Evolutionary conservation across 2,797 vertebrate genomes (phyloP), one percentile per base, ranked within the genome.

Genomic region (Hyperoplus lanceolatus): DNA sequence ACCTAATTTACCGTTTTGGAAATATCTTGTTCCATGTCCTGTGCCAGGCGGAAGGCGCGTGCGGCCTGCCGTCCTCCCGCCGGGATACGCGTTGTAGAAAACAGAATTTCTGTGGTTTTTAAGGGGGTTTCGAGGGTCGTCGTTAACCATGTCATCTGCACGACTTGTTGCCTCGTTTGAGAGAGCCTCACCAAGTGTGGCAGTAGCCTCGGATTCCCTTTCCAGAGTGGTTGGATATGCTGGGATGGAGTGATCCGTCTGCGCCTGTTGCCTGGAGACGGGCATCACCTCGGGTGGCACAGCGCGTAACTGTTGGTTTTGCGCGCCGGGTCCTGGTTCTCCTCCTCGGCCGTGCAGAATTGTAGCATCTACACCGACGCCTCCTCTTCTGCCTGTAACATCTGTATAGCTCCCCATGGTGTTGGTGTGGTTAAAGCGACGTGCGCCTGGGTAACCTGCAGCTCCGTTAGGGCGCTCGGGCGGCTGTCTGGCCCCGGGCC

Each of bases 1-100:
- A 48, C 38, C 68, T 46, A n/a, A 77, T 90, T 93, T 66, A 96
- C 96, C 96, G 7, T 96, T 94, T 46, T 96, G 96, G 83, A 96
- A 97, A 84, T 93, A 95, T 74, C 92, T 90, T 9, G 95, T 96
- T 42, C 95, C 95, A 11, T 93, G 81, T 1, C 96, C 96, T 5
- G 94, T 83, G 50, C 92, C 90, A 8, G 94, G 93, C 0, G 93
- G 93, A 48, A 87, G 90, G 15, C 73, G 93, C 3, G 90, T 59
- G 15, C 89, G 89, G 7, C 59, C 65, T 38, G 9, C 69, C 68
- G 90, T 18, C 43, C 90, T 86, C 36, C 90, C 84, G 78, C 86
- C 51, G 2, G 95, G 93, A 77, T 94, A 91, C 18, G 85, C 39
- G 79, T 96, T 96, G 66, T 96, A 93, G 45, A 95, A 91, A 55